Evolutionary conservation across 1,140 invertebrate species (phyloP), one percentile per base, ranked within the genome.

Genomic region (Formica selysi): DNA sequence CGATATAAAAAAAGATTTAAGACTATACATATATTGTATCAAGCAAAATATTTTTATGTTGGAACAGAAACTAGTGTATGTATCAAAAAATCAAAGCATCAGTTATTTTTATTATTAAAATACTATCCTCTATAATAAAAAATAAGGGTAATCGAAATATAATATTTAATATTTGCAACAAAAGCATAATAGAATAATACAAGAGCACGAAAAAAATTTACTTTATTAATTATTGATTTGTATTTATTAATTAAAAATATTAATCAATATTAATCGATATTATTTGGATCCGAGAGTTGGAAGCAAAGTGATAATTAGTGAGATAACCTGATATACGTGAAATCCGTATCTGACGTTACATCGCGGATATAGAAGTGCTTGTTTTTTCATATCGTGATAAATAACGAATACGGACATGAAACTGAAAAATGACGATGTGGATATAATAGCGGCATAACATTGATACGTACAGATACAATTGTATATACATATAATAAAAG

Each of bases 381-480:
- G 32, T 71, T 71, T 71, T 44, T 44, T 44, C 64, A 26, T 68
- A 80, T 68, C 51, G 10, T 32, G 29, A 59, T 44, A 61, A 81
- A 81, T 57, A 68, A 80, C 13, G 26, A 16, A 22, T 38, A 22
- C 26, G 38, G 11, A 36, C 19, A 22, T 57, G 19, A 61, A 71
- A 59, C 10, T 13, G 38, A 65, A 73, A 81, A 81, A 81, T 73
- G 19, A 44, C 67, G 38, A 71, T 59, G 19, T 41, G 10, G 79
- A 26, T 22, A 71, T 80, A 80, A 59, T 71, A 36, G 36, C 44
- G 36, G 3, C 11, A 19, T 65, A 76, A 62, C 19, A 22, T 76
- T 41, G 57, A 76, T 64, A 76, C 59, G 71, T 41, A 32, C 8
- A 84, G 13, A 38, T 84, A 44, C 41, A 64, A 76, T 62, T 84